A percentile compares a stretch with the other conserved stretches of the same genome.
Evolutionary conservation across 1,140 invertebrate species (phyloP).

Genomic region (Trissolcus basalis): DNA sequence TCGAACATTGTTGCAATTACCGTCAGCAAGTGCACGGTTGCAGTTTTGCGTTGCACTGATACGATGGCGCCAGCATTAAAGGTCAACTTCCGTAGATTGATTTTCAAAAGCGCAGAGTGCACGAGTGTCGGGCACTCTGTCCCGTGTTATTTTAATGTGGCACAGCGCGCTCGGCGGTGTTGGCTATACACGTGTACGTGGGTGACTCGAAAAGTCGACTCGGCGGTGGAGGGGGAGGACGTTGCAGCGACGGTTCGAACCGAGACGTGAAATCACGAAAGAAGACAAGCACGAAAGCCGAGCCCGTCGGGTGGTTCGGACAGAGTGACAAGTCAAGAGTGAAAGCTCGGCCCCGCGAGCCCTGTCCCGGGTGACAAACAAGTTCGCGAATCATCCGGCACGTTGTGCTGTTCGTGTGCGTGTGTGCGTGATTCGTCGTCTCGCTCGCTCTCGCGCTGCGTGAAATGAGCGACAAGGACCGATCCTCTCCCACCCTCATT

Average conservation of each 20-base stretch:
- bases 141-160: constrained; percentile 74
- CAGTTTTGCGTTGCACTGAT: too few species aligned
- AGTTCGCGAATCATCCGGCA: constrained; percentile 13
- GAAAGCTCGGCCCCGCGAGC: constrained; percentile 27
- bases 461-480: constrained; percentile 86
- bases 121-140: constrained; percentile 62
- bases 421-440: constrained; percentile 48
- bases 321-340: constrained; percentile 60
- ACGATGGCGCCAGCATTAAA: constrained; percentile 69
- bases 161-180: constrained; percentile 64
- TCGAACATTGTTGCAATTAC: too few species aligned
- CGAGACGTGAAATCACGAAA: constrained; percentile 44
- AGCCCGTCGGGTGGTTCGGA: constrained; percentile 64
- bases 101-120: constrained; percentile 72
- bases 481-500: constrained; percentile 85
- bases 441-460: constrained; percentile 65
- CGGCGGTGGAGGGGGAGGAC: constrained; percentile 54
- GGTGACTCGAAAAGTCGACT: constrained; percentile 60
- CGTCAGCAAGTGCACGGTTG: neutral
- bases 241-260: constrained; percentile 41
- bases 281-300: constrained; percentile 46
- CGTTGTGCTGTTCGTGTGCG: constrained; percentile 30
- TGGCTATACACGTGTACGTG: constrained; percentile 57
- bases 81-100: constrained; percentile 72
- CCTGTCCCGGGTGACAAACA: constrained; percentile 32